Conservation (phyloP, 2,888 invertebrate species). For the Caradrina kadenii region DNA sequence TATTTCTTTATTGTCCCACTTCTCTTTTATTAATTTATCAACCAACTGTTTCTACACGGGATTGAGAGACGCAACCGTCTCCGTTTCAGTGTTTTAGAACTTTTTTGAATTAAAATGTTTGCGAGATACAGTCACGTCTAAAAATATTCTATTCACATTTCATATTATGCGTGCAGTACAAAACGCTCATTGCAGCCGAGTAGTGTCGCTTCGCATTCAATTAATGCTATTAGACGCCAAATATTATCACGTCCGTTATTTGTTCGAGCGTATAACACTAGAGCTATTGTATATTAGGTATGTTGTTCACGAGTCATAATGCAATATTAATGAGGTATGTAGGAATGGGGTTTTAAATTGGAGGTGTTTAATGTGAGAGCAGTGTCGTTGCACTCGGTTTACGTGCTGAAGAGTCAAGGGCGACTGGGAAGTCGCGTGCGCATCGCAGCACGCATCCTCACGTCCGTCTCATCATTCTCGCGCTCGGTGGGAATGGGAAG, state of each 20-base stretch:
- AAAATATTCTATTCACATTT: slow-evolving; percentile 74
- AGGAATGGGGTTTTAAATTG: slow-evolving; percentile 49
- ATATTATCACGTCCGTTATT: slow-evolving; percentile 71
- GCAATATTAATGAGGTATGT: slow-evolving; percentile 51
- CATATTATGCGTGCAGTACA: slow-evolving; percentile 65
- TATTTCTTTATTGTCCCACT: slow-evolving; percentile 69
- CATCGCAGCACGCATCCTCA: slow-evolving; percentile 68
- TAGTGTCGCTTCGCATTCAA: slow-evolving; percentile 72
- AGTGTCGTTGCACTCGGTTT: slow-evolving; percentile 80
- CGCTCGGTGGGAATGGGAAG: slow-evolving; percentile 61
- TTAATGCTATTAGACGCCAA: slow-evolving; percentile 75
- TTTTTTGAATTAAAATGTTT: slow-evolving; percentile 60
- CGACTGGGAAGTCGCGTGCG: slow-evolving; percentile 76
- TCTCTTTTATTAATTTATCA: slow-evolving; percentile 65
- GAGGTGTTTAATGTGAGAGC: slow-evolving; percentile 54
- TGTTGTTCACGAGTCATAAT: slow-evolving; percentile 47
- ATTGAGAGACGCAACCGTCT: slow-evolving; percentile 45
- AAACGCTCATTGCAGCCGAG: slow-evolving; percentile 70
- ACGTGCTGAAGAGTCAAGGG: slow-evolving; percentile 82
- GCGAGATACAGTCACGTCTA: slow-evolving; percentile 69
- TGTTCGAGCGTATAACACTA: slow-evolving; percentile 49
- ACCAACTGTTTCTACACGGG: slow-evolving; percentile 48
- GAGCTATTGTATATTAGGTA: slow-evolving; percentile 38
- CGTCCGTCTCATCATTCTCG: slow-evolving; percentile 56
- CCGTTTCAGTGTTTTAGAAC: slow-evolving; percentile 47